A percentile compares a stretch with the other conserved stretches of the same genome.
Conservation (phyloP, 2,113 vertebrate genomes). For the Corythoichthys haematopterus region DNA sequence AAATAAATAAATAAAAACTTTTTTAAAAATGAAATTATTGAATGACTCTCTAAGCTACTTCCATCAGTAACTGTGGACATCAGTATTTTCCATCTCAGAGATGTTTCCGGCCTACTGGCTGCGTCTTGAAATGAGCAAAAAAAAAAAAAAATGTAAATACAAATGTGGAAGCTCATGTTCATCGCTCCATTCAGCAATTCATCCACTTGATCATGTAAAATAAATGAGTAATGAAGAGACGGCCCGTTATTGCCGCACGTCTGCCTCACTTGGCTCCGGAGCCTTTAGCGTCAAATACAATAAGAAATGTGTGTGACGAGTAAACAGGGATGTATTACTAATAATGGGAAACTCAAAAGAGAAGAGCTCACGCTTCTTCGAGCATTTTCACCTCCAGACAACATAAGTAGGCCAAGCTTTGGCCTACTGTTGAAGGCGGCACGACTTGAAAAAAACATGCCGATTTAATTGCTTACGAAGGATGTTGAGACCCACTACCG, state of each 20-base stretch:
- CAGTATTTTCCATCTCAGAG: conserved; percentile 10
- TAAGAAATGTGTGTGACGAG: conserved; percentile 50
- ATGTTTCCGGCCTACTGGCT: conserved; percentile 43
- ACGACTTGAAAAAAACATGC: neutral
- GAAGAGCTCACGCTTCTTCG: conserved; percentile 35
- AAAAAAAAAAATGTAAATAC: conserved; percentile 20
- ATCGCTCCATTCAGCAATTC: conserved; percentile 40
- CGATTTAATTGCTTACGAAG: conserved; percentile 7
- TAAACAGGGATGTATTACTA: conserved; percentile 42
- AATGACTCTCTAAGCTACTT: neutral
- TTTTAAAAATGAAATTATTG: too few relatives aligned
- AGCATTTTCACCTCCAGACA: conserved; percentile 50
- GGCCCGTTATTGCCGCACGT: conserved; percentile 55
- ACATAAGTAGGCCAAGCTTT: conserved; percentile 60
- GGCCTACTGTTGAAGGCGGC: conserved; percentile 28
- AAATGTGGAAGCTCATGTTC: conserved; percentile 41
- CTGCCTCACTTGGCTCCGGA: conserved; percentile 48
- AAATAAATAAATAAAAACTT: too few relatives aligned
- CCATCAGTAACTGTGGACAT: conserved; percentile 17
- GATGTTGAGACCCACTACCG: neutral
- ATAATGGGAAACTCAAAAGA: conserved; percentile 41
- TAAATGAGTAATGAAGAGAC: conserved; percentile 51
- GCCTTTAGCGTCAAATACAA: conserved; percentile 51
- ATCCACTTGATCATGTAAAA: conserved; percentile 59
- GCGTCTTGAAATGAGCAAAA: conserved; percentile 25